Base-by-base conservation (phyloP, 2,888 invertebrate species). In the Drosophila mimica region DNA sequence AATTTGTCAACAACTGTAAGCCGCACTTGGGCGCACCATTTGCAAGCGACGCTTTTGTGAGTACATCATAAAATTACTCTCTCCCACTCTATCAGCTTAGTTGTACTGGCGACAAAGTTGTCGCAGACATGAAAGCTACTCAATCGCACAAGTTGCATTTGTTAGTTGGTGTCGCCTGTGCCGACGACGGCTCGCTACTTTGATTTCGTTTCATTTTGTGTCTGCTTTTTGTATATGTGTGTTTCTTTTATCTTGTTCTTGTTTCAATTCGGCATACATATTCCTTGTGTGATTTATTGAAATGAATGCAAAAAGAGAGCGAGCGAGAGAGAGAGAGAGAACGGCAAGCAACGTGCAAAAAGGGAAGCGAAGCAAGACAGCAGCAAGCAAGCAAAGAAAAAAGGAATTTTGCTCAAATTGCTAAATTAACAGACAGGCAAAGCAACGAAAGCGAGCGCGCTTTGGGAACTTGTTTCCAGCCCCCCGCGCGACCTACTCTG, bases 361-460 rank as follows among this genome's bases (percentile, higher is more conserved):
- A 67, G 67, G 66, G 68, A 67, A 65, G 54, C 52, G 49, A 51
- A 60, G 40, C 53, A 65, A 56, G 15, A 46, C 46, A 46, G 25
- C 46, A 36, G 58, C 40, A 67, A 51, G 38, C 15, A 54, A 64
- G 48, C 17, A 46, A 56, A 53, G 46, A 68, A 61, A 72, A 46
- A 71, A 76, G 74, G 86, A 85, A 85, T 80, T 81, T 81, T 54
- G 73, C 64, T 74, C 70, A 88, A 86, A 86, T 83, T 80, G 83
- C 83, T 88, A 85, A 84, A 85, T 85, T 88, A 84, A 85, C 88
- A 67, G 70, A 59, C 72, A 49, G 79, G 58, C 70, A 46, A 25
- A 46, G 72, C 71, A 88, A 81, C 67, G 87, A 87, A 87, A 87
- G 90, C 89, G 90, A 90, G 89, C 78, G 79, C 77, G 69, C 65